These are phyloP conservation scores for Nasonia vitripennis DNA, from an alignment of 1,140 invertebrate genomes.

Conservation along the genomic window DNA sequence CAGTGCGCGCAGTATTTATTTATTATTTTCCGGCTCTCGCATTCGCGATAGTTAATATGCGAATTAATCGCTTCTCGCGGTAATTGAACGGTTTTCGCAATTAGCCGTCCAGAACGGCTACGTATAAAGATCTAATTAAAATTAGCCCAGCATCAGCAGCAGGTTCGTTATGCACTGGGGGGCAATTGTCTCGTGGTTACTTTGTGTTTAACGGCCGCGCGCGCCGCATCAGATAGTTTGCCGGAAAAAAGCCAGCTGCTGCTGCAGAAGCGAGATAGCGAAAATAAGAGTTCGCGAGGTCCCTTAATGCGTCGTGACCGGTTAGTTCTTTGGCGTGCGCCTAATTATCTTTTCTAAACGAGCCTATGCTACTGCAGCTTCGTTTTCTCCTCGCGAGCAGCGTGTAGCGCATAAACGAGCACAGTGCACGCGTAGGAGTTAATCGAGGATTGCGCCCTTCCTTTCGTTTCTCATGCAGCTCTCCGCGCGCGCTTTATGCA, in stretches of 20 bases:
- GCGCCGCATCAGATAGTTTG: not conserved
- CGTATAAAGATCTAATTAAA: not conserved
- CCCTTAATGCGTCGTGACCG: conserved; percentile 43
- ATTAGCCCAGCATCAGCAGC: not conserved
- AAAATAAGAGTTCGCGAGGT: conserved; percentile 18
- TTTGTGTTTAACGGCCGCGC: not conserved
- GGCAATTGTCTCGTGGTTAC: conserved; percentile 4
- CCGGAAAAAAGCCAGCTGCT: not conserved
- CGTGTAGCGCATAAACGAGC: conserved; percentile 11
- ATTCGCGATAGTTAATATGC: no score
- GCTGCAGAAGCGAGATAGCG: conserved; percentile 17
- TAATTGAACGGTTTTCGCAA: not conserved
- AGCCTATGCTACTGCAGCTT: conserved; percentile 1
- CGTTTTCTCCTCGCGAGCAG: not conserved
- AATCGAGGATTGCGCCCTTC: not conserved
- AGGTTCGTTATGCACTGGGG: not conserved
- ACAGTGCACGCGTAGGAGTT: not conserved
- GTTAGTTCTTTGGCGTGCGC: conserved; percentile 13
- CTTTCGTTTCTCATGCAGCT: not conserved
- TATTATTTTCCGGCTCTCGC: conserved; percentile 55
- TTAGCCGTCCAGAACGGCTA: not conserved
- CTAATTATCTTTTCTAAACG: conserved; percentile 54
- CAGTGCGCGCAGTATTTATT: conserved; percentile 59
- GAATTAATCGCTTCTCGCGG: no score
- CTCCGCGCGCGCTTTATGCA: no score